Conservation (phyloP, 92 coral and sea anemone genomes). For the Umimayanthus chanpuru region DNA sequence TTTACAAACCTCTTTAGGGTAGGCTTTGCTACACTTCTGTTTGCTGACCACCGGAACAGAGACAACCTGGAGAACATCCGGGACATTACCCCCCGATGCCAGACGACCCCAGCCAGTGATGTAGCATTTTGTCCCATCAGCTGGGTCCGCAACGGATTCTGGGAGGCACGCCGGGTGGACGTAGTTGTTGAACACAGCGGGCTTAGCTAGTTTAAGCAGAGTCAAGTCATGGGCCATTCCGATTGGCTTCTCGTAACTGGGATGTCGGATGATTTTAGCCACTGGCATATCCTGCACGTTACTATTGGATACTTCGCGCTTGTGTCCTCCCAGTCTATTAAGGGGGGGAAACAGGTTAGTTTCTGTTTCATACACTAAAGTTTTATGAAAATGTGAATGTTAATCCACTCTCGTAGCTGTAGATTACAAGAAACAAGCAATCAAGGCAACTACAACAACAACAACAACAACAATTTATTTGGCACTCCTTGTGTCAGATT, state of each 20-base stretch:
- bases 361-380: no score
- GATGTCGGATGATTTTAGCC: constrained; percentile 48
- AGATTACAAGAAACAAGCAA: neutral
- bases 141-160: constrained; percentile 33
- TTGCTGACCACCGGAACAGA: constrained; percentile 38
- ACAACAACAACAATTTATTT: no score
- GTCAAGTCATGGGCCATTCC: constrained; percentile 56
- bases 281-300: constrained; percentile 53
- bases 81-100: constrained; percentile 42
- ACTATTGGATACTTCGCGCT: constrained; percentile 1
- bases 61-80: constrained; percentile 34
- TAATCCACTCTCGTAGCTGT: no score
- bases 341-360: no score
- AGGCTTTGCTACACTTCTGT: constrained; percentile 22
- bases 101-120: constrained; percentile 40
- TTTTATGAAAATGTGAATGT: no score
- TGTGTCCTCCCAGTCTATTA: constrained; percentile 35
- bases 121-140: constrained; percentile 34
- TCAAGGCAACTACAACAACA: neutral
- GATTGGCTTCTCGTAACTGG: constrained; percentile 51
- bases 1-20: constrained; percentile 22
- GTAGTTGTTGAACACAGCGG: constrained; percentile 46
- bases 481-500: no score
- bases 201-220: constrained; percentile 52
- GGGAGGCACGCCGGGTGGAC: constrained; percentile 35